Evolutionary conservation across 2,113 vertebrate species (phyloP).

Genomic region (Athene cunicularia): DNA sequence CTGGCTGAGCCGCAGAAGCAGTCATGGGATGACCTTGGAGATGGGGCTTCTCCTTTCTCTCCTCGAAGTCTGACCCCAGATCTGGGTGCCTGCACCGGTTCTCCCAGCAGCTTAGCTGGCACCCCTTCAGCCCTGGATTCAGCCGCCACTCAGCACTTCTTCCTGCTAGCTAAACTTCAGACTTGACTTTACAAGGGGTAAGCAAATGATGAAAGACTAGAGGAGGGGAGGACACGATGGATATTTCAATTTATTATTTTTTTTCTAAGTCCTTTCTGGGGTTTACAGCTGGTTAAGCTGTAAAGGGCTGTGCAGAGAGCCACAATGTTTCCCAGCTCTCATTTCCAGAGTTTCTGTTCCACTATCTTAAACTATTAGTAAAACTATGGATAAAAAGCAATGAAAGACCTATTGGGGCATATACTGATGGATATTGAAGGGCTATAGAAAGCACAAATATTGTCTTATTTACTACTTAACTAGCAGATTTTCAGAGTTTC

Average conservation of each 20-base stretch:
- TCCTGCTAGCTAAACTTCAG: not conserved
- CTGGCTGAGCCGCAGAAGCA: rapidly evolving
- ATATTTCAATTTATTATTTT: not conserved
- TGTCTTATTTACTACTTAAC: not conserved
- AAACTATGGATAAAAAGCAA: not conserved
- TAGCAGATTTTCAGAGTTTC: not conserved
- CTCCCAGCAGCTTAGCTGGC: not conserved
- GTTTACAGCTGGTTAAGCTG: not conserved
- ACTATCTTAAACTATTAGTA: not conserved
- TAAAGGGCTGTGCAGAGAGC: not conserved
- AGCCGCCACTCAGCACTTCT: not conserved
- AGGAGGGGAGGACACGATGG: not conserved
- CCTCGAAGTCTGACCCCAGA: not conserved
- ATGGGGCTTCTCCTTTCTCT: not conserved
- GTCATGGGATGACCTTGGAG: not conserved
- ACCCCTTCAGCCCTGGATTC: rapidly evolving
- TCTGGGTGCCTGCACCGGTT: rapidly evolving
- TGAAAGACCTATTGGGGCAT: not conserved
- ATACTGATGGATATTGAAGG: not conserved
- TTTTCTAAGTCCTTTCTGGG: not conserved
- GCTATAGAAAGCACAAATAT: not conserved
- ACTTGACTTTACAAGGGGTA: not conserved
- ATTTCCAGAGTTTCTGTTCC: not conserved
- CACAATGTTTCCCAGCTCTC: not conserved
- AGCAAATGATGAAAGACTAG: not conserved